These are phyloP conservation scores for Eidolon dupreanum DNA, from an alignment of 2,797 vertebrate genomes.

Conservation along the genomic window DNA sequence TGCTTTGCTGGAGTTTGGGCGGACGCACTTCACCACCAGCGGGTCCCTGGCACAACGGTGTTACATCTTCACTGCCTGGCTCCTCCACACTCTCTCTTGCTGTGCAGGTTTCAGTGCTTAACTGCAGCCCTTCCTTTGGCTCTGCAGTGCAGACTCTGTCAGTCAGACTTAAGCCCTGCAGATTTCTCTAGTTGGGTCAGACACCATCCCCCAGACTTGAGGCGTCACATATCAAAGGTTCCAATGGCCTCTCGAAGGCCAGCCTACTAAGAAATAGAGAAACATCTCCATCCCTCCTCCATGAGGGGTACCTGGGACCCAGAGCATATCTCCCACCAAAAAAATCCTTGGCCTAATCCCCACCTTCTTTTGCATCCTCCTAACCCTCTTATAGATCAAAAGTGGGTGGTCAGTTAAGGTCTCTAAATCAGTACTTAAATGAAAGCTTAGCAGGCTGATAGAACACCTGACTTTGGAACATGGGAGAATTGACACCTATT, in stretches of 20 bases:
- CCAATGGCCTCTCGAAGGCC: background rate
- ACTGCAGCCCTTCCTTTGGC: background rate
- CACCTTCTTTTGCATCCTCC: background rate
- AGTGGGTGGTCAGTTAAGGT: background rate
- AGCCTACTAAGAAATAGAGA: background rate
- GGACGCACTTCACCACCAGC: background rate
- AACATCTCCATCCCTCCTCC: background rate
- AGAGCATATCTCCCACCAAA: background rate
- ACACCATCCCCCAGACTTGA: background rate
- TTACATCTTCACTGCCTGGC: too few relatives aligned
- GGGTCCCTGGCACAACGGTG: background rate
- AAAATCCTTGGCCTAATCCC: background rate
- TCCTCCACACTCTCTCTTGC: background rate
- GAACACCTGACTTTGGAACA: background rate
- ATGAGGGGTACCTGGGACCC: background rate
- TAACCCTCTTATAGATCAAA: background rate
- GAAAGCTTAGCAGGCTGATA: background rate
- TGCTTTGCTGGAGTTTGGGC: background rate
- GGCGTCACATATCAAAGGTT: background rate
- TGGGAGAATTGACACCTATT: background rate
- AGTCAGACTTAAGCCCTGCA: background rate
- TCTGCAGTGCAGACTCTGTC: background rate
- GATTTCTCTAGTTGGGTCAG: background rate
- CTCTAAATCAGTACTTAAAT: background rate
- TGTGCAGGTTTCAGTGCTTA: rapidly evolving